Evolutionary conservation across 2,113 vertebrate species (phyloP).

Genomic region (Forbesichthys agassizii): DNA sequence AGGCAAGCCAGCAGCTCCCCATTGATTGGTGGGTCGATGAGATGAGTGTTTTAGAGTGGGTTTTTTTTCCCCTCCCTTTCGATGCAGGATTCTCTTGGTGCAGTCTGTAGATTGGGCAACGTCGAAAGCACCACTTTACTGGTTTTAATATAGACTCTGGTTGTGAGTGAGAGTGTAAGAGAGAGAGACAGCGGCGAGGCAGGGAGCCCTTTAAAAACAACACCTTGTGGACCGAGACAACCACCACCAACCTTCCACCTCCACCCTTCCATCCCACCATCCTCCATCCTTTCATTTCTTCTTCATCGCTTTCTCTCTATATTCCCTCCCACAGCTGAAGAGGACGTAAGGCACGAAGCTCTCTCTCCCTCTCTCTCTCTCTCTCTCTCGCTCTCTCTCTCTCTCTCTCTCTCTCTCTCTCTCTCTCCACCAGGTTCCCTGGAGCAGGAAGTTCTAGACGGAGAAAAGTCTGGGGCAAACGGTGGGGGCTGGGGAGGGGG

Average conservation of each 20-base stretch:
- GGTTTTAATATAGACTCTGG: conserved; percentile 39
- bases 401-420: not conserved
- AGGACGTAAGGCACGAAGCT: conserved; percentile 24
- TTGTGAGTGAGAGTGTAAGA: not conserved
- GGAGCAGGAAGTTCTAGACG: conserved; percentile 15
- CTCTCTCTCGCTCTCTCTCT: conserved; percentile 26
- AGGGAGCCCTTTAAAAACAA: conserved; percentile 22
- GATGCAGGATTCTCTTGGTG: conserved; percentile 4
- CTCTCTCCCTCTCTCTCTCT: conserved; percentile 8
- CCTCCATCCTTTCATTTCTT: conserved; percentile 35
- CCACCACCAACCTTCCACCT: conserved; percentile 19
- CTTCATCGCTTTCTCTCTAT: conserved; percentile 39
- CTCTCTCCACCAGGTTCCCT: conserved; percentile 55
- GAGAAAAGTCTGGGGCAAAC: not conserved
- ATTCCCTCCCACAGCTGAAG: conserved; percentile 66
- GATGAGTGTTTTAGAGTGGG: conserved; percentile 67
- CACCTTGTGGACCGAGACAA: not conserved
- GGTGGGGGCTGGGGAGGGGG: not conserved
- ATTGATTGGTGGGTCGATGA: conserved; percentile 74
- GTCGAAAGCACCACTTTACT: conserved; percentile 52
- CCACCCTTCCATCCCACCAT: conserved; percentile 25
- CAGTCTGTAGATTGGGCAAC: conserved; percentile 54
- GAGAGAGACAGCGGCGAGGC: not conserved
- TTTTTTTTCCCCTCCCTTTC: not conserved
- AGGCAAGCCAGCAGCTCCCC: conserved; percentile 58